Conservation (phyloP, 2,113 vertebrate species). For the Syngnathus floridae region DNA sequence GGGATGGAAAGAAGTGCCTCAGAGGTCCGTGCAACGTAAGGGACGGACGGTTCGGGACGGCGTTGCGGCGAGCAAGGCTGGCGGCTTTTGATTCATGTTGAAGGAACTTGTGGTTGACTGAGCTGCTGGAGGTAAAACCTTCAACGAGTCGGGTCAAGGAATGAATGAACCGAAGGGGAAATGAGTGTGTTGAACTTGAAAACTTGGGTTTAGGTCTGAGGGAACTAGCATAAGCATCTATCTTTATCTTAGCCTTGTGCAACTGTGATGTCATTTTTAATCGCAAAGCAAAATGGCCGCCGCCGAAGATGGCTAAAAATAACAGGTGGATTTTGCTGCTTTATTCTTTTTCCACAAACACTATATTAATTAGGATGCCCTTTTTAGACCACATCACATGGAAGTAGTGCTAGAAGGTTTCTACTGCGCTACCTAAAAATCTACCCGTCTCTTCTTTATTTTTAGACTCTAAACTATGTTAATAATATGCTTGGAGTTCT, state of each 20-base stretch:
- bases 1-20: constrained; percentile 55
- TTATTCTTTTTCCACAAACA: too few relatives aligned
- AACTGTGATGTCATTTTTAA: too few relatives aligned
- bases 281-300: too few relatives aligned
- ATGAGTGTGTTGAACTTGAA: constrained; percentile 9
- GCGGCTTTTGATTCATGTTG: constrained; percentile 19
- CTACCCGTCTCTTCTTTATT: constrained; percentile 31
- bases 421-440: constrained; percentile 34
- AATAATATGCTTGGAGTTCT: constrained; percentile 55
- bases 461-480: constrained; percentile 49
- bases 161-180: constrained; percentile 6
- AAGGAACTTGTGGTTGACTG: constrained; percentile 24
- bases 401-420: constrained; percentile 4
- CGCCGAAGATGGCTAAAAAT: too few relatives aligned
- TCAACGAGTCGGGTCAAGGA: not conserved
- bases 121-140: constrained; percentile 28
- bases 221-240: not conserved
- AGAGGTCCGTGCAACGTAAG: constrained; percentile 24
- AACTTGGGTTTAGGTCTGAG: not conserved
- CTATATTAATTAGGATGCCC: too few relatives aligned
- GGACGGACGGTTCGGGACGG: constrained; percentile 41
- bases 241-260: too few relatives aligned
- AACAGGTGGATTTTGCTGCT: too few relatives aligned
- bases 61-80: constrained; percentile 34
- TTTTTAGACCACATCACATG: too few relatives aligned